phyloP scores from a whole-genome alignment of 2,888 invertebrate genomes.

The Tetragonisca angustula region DNA sequence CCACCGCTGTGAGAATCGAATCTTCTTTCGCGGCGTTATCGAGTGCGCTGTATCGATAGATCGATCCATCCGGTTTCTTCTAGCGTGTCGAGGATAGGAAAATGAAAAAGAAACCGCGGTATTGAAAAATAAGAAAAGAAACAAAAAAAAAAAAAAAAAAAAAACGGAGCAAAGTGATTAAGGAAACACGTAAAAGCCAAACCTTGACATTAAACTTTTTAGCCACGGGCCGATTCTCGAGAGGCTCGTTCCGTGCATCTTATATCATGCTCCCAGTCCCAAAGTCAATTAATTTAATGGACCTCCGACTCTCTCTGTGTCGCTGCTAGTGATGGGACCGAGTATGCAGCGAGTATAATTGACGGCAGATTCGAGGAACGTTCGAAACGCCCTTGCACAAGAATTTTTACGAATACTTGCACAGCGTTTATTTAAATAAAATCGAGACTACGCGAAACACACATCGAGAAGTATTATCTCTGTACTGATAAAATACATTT shows the following conservation, averaged over 20 bases:
- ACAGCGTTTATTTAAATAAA: too few relatives aligned
- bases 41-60: background rate
- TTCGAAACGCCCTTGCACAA: too few relatives aligned
- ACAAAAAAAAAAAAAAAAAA: background rate
- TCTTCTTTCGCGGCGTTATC: background rate
- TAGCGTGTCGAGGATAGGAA: background rate
- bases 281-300: slow-evolving; percentile 74
- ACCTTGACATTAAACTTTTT: slow-evolving; percentile 37
- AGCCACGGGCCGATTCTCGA: background rate
- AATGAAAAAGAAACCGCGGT: background rate
- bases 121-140: too few relatives aligned
- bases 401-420: too few relatives aligned
- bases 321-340: background rate
- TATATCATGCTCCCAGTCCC: slow-evolving; percentile 50
- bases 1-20: slow-evolving; percentile 34
- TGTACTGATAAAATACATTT: too few relatives aligned
- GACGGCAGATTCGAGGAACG: too few relatives aligned
- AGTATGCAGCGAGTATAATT: too few relatives aligned
- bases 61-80: background rate
- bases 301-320: slow-evolving; percentile 39
- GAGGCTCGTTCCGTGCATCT: slow-evolving; percentile 16
- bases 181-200: slow-evolving; percentile 5
- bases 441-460: too few relatives aligned
- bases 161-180: background rate
- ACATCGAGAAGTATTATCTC: too few relatives aligned